phyloP scores from a whole-genome alignment of 2,113 vertebrate genomes.

The Trematocara zebra region DNA sequence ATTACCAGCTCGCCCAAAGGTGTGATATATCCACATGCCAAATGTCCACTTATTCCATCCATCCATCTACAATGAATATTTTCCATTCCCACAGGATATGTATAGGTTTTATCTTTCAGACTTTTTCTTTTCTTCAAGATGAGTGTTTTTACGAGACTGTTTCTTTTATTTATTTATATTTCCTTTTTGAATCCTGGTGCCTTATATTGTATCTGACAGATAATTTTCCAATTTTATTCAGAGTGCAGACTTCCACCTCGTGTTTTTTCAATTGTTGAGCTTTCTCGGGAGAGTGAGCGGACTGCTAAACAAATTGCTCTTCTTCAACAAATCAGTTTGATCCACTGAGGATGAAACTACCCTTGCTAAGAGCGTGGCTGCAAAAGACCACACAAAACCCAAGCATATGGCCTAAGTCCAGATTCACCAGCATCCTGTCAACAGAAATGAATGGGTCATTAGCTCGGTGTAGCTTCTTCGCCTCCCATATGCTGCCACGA shows the following conservation, averaged over 20 bases:
- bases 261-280: background rate
- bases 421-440: slow-evolving; percentile 31
- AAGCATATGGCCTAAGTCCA: slow-evolving; percentile 24
- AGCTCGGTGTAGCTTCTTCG: slow-evolving; percentile 32
- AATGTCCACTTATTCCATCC: background rate
- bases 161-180: background rate
- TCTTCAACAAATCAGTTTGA: slow-evolving; percentile 21
- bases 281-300: background rate
- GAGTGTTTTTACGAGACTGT: background rate
- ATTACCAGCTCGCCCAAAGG: background rate
- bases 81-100: background rate
- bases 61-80: background rate
- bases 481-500: slow-evolving; percentile 12
- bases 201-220: background rate
- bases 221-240: background rate
- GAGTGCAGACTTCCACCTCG: background rate
- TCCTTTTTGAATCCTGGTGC: background rate
- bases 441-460: slow-evolving; percentile 51
- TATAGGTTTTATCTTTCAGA: background rate
- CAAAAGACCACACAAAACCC: slow-evolving; percentile 21
- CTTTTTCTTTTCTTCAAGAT: background rate
- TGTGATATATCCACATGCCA: background rate
- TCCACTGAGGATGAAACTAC: background rate
- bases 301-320: slow-evolving; percentile 20
- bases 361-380: background rate